A percentile compares a stretch with the other conserved stretches of the same genome.
These are phyloP conservation scores for Dinothrombium tinctorium DNA, from an alignment of 1,140 invertebrate species.

Conservation along the genomic window DNA sequence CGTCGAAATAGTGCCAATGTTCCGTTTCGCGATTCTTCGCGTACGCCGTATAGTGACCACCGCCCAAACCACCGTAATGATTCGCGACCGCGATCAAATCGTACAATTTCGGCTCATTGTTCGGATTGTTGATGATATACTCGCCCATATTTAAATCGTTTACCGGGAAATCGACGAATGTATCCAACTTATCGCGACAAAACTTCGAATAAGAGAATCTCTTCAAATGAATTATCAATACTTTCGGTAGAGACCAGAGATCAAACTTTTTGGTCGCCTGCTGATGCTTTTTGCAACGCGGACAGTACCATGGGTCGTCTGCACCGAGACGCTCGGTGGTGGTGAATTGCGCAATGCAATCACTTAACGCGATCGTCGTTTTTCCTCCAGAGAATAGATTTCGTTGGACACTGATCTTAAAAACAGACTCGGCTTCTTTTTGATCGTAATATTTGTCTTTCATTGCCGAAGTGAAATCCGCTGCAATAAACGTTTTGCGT, in stretches of 20 bases:
- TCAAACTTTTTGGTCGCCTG: constrained; percentile 35
- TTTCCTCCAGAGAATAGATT: constrained; percentile 9
- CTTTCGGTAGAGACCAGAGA: constrained; percentile 30
- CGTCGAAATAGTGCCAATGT: constrained; percentile 35
- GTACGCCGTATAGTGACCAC: constrained; percentile 31
- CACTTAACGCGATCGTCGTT: constrained; percentile 17
- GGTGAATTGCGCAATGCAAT: constrained; percentile 29
- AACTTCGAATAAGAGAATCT: constrained; percentile 30
- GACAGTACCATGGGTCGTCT: constrained; percentile 31
- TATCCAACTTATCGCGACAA: constrained; percentile 32
- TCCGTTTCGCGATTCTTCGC: constrained; percentile 25
- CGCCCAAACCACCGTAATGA: constrained; percentile 32
- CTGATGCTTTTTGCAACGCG: constrained; percentile 30
- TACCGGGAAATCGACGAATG: constrained; percentile 28
- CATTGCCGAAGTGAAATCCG: constrained; percentile 23
- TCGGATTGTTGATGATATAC: constrained; percentile 25
- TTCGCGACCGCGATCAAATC: constrained; percentile 32
- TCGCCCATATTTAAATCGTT: constrained; percentile 24
- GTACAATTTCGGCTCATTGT: constrained; percentile 19
- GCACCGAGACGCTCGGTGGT: constrained; percentile 26
- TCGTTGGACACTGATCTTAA: constrained; percentile 10
- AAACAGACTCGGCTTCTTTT: constrained; percentile 16
- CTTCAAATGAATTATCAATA: constrained; percentile 33
- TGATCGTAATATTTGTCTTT: constrained; percentile 25
- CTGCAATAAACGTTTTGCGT: constrained; percentile 22